A percentile compares a stretch with the other conserved stretches of the same genome.
These are phyloP conservation scores for Troides oblongomaculatus DNA, from an alignment of 2,888 invertebrate genomes.

Conservation along the genomic window DNA sequence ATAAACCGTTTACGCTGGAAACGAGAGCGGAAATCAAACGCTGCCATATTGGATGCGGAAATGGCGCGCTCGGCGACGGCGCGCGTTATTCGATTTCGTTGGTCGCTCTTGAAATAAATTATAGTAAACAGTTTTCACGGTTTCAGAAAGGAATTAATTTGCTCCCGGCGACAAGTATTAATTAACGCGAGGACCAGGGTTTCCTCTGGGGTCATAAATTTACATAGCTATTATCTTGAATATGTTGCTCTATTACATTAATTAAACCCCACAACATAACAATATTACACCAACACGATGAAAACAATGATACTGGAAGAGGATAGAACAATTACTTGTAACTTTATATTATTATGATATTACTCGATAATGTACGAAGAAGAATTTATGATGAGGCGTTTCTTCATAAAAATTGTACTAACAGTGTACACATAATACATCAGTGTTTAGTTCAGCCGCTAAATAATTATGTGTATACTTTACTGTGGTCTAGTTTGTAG, in stretches of 20 bases:
- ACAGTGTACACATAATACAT: too few species aligned
- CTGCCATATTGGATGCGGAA: constrained; percentile 76
- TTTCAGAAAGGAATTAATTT: constrained; percentile 7
- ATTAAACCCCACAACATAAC: too few species aligned
- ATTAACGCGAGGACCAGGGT: constrained; percentile 6
- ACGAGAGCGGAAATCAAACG: constrained; percentile 72
- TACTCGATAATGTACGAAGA: too few species aligned
- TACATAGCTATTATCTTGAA: not conserved
- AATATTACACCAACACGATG: too few species aligned
- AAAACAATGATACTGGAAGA: too few species aligned
- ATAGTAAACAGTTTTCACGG: constrained; percentile 19
- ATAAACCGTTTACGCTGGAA: constrained; percentile 66
- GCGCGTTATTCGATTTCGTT: constrained; percentile 42
- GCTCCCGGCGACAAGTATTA: constrained; percentile 7
- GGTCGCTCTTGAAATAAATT: constrained; percentile 34
- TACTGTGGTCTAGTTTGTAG: too few species aligned
- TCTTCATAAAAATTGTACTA: too few species aligned
- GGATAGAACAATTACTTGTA: too few species aligned
- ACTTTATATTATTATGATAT: too few species aligned
- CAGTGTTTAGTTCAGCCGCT: too few species aligned
- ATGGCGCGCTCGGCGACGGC: constrained; percentile 52
- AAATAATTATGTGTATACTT: too few species aligned
- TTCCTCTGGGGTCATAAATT: not conserved
- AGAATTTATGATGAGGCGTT: too few species aligned
- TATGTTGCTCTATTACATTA: not conserved